Evolutionary conservation across 2,888 invertebrate genomes (phyloP), one percentile per base, ranked within the genome.

Genomic region (Sphecodes monilicornis): DNA sequence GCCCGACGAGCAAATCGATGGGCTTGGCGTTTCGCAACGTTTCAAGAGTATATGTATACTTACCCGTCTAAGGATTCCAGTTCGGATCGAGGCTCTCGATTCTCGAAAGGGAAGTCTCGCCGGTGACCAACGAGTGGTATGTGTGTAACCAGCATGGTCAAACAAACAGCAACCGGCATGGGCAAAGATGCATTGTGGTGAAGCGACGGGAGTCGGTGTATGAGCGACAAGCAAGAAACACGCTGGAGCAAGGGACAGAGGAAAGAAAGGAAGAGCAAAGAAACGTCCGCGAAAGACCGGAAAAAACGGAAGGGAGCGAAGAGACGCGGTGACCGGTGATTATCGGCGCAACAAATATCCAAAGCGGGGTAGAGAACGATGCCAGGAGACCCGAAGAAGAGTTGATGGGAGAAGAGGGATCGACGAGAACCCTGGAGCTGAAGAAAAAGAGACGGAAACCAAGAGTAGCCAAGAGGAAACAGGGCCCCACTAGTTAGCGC

Each of bases 81-180:
- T 60, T 70, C 75, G 66, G 22, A 54, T 29, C 70, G 36, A 54
- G 74, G 18, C 46, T 69, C 50, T n/a, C 50, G 46, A 81, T 81
- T 64, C 74, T 81, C 77, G 80, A 86, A 84, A 73, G 70, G 66
- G 76, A 79, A 81, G 81, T 82, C 72, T 60, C 13, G 76, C 73
- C 72, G 76, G 18, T n/a, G 13, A 18, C 13, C 39, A 66, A 76
- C 66, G 82, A 81, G 70, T 77, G 86, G 82, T 82, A 82, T 82
- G 84, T 82, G 81, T 86, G 86, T 78, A 80, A 73, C 46, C 78
- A 69, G 50, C 79, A 66, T 81, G 81, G 64, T 64, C 79, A 68
- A 74, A 39, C 73, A 69, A 77, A 46, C 60, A 79, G 82, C 73
- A 43, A 69, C 54, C 71, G 32, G 18, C 64, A 32, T 29, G 64